phyloP scores from a whole-genome alignment of 2,797 vertebrate genomes.

The Acanthopagrus latus region DNA sequence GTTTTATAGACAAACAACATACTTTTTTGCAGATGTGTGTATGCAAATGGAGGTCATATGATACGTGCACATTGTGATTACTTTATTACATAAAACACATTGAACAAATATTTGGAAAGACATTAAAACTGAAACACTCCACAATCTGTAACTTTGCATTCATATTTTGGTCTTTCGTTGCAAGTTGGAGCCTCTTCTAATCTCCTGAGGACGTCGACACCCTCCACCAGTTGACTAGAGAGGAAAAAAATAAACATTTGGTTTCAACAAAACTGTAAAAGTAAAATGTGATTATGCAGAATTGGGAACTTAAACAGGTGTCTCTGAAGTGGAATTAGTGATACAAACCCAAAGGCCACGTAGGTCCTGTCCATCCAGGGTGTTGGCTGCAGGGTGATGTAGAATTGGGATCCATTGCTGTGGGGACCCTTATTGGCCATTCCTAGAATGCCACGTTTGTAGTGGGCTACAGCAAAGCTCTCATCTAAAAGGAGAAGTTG shows the following conservation, averaged over 20 bases:
- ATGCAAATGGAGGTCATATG: neutral
- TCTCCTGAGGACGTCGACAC: conserved; percentile 86
- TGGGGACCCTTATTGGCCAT: conserved; percentile 93
- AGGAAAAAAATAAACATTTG: conserved; percentile 32
- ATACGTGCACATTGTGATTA: conserved; percentile 6
- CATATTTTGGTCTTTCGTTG: conserved; percentile 87
- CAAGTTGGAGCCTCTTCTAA: conserved; percentile 85
- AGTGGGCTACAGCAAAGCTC: conserved; percentile 88
- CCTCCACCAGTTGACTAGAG: conserved; percentile 89
- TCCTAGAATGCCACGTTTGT: conserved; percentile 87
- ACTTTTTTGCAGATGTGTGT: neutral
- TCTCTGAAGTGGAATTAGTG: neutral
- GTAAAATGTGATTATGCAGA: neutral
- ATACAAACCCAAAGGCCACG: conserved; percentile 93
- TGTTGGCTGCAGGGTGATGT: conserved; percentile 90
- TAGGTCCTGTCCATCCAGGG: conserved; percentile 91
- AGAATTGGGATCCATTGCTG: conserved; percentile 93
- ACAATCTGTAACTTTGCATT: conserved; percentile 87
- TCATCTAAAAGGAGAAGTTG: conserved; percentile 84
- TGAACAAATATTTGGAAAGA: neutral
- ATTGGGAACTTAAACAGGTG: neutral
- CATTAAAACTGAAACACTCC: conserved; percentile 75
- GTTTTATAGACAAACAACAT: neutral
- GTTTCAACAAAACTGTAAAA: neutral
- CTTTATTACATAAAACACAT: conserved; percentile 4